Conservation (phyloP, 2,888 invertebrate genomes). For the Cryptus viduatorius region DNA sequence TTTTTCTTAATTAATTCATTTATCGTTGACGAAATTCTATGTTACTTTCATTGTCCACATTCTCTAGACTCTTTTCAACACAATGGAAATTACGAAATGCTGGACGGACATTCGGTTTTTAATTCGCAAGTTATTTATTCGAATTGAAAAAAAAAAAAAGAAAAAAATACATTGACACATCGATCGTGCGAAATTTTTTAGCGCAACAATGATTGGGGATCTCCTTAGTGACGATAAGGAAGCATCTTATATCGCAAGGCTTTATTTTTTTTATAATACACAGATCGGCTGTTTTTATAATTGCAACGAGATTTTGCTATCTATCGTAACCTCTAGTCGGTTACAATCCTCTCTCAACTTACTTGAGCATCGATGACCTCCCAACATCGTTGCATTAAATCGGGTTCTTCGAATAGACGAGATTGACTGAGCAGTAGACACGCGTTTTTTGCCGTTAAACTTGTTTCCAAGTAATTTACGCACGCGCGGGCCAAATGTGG, state of each 20-base stretch:
- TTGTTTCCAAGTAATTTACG: constrained; percentile 97
- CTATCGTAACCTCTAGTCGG: constrained; percentile 35
- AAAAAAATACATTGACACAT: not conserved
- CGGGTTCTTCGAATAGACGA: constrained; percentile 97
- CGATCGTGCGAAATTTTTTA: not conserved
- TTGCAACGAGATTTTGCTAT: constrained; percentile 30
- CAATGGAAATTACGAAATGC: not conserved
- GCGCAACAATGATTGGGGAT: constrained; percentile 5
- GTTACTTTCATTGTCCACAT: not conserved
- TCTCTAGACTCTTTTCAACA: not conserved
- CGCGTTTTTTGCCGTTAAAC: constrained; percentile 97
- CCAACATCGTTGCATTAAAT: constrained; percentile 98
- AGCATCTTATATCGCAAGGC: constrained; percentile 35
- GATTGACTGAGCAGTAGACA: constrained; percentile 98
- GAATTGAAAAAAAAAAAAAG: constrained; percentile 1
- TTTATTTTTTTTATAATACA: constrained; percentile 60
- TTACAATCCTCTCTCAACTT: constrained; percentile 84
- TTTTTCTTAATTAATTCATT: constrained; percentile 12
- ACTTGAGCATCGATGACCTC: constrained; percentile 99
- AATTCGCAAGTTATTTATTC: constrained; percentile 31
- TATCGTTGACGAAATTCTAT: not conserved
- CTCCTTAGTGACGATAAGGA: constrained; percentile 19
- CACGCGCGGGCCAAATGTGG: constrained; percentile 97
- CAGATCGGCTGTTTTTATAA: constrained; percentile 71
- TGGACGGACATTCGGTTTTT: constrained; percentile 23